These are phyloP conservation scores for Ips nitidus DNA, from an alignment of 1,140 invertebrate species.

Conservation along the genomic window DNA sequence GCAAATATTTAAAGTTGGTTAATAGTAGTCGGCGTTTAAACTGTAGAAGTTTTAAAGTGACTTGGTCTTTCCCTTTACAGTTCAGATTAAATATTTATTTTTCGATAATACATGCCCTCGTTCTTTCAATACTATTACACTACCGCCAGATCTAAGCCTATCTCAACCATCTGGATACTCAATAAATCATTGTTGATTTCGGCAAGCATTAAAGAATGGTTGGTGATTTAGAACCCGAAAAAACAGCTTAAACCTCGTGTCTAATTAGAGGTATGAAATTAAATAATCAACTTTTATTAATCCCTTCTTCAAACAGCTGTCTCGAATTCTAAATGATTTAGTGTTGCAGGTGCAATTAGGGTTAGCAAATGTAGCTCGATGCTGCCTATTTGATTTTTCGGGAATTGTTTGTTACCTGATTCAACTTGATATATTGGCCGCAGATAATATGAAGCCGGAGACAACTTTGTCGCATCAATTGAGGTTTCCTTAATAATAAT, in stretches of 20 bases:
- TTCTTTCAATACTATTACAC: too few relatives aligned
- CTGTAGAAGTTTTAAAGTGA: conserved; percentile 9
- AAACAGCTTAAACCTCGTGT: neutral
- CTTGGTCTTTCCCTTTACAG: neutral
- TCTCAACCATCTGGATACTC: too few relatives aligned
- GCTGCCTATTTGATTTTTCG: neutral
- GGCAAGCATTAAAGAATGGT: neutral
- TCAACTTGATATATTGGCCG: too few relatives aligned
- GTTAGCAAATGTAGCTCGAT: neutral
- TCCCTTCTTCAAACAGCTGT: neutral
- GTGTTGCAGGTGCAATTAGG: conserved; percentile 4
- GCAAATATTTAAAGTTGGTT: conserved; percentile 15
- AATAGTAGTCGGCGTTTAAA: conserved; percentile 4
- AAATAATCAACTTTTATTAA: conserved; percentile 4
- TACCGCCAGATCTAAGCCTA: too few relatives aligned
- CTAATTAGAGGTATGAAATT: conserved; percentile 1
- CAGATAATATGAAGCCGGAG: neutral
- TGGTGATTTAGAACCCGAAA: neutral
- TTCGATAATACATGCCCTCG: neutral
- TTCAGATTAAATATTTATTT: conserved; percentile 15
- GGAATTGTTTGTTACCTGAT: neutral
- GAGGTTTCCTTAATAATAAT: conserved; percentile 4
- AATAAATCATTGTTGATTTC: too few relatives aligned
- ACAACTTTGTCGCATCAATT: neutral
- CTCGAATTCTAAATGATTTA: conserved; percentile 1